These are phyloP conservation scores for Noturus placidus DNA, from an alignment of 2,113 vertebrate species.

Conservation along the genomic window DNA sequence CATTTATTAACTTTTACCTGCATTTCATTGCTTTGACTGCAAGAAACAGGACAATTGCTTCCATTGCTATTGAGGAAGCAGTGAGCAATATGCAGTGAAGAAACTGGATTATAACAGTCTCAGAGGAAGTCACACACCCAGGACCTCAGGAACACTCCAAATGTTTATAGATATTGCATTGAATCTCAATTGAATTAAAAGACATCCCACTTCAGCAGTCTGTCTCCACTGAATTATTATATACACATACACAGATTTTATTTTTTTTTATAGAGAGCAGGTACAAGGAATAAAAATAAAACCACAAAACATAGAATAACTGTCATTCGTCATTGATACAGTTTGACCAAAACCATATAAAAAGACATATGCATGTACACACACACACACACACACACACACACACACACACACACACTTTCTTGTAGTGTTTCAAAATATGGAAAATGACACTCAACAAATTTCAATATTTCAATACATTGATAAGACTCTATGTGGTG, in stretches of 20 bases:
- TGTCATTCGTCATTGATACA: background rate
- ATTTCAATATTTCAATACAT: background rate
- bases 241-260: too few species aligned
- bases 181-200: slow-evolving; percentile 10
- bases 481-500: background rate
- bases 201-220: background rate
- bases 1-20: slow-evolving; percentile 24
- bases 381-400: background rate
- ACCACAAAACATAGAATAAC: background rate
- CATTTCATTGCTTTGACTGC: background rate
- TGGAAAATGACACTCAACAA: background rate
- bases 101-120: slow-evolving; percentile 5
- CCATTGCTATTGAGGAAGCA: background rate
- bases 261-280: background rate
- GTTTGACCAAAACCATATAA: background rate
- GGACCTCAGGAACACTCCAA: slow-evolving; percentile 1
- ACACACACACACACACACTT: background rate
- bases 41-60: slow-evolving; percentile 6
- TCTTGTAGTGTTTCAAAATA: background rate
- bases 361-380: background rate
- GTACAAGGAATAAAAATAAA: slow-evolving; percentile 2
- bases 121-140: slow-evolving; percentile 38
- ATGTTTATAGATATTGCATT: slow-evolving; percentile 6
- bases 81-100: background rate
- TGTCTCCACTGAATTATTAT: background rate